Evolutionary conservation across 2,113 vertebrate species (phyloP), one percentile per base, ranked within the genome.

Genomic region (Urocitellus parryii): DNA sequence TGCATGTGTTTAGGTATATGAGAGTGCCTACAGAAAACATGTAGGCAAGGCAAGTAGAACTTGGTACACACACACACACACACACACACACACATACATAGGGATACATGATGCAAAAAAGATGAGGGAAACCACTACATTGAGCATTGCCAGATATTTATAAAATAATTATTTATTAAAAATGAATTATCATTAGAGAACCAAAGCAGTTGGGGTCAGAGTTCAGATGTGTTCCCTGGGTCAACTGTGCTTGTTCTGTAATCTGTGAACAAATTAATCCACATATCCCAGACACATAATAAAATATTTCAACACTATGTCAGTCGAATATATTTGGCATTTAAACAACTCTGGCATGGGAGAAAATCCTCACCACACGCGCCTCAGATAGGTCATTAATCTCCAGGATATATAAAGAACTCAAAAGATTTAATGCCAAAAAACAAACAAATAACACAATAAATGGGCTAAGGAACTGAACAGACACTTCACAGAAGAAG

Each of bases 181-280:
- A 92, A 17, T 56, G 61, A 82, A 34, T 79, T 90, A 58, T 91
- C 34, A 16, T 51, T 90, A 8, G 27, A 78, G 10, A 95, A 4
- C 16, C 51, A 92, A 80, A 88, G 27, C 37, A 93, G 0, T 6
- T 58, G 24, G 39, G 27, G 12, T 1, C 76, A 88, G 34, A 85
- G 25, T 70, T 95, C 42, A 90, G 45, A 32, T 84, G 20, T 61
- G 5, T 67, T 76, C 39, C 51, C 61, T 81, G 42, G 37, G 53
- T 93, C 34, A 76, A 10, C 61, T 56, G 4, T 94, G 51, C 20
- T 51, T 81, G 48, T 74, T 91, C 10, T 56, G 1, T 82, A 63
- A 86, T 65, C 37, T 93, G 3, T 27, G 42, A 91, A 79, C 56
- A 92, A 96, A 94, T 92, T 70, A 82, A 25, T 45, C 85, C 78